phyloP scores from a whole-genome alignment of 37 sponge, comb jelly and placozoan genomes.

The Corticium candelabrum region DNA sequence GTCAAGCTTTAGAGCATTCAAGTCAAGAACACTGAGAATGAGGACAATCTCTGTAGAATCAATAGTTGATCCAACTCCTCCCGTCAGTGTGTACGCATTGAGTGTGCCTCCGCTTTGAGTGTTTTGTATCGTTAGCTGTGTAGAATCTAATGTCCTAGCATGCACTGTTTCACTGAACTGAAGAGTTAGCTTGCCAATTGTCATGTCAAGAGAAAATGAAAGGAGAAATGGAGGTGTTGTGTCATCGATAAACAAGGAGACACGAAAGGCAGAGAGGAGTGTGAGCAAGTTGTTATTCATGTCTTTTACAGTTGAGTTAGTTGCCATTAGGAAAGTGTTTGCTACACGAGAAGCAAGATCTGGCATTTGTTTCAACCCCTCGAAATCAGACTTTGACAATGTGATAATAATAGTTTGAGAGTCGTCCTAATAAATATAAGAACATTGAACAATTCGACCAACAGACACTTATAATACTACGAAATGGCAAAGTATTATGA shows the following conservation, averaged over 20 bases:
- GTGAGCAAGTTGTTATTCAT: constrained; percentile 70
- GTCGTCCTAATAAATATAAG: neutral
- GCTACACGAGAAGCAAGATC: constrained; percentile 33
- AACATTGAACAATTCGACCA: too few relatives aligned
- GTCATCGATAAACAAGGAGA: constrained; percentile 35
- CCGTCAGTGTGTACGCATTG: constrained; percentile 17
- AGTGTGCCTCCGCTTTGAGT: constrained; percentile 8
- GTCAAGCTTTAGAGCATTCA: constrained; percentile 51
- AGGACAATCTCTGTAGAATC: constrained; percentile 36
- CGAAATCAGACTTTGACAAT: constrained; percentile 46
- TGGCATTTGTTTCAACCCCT: constrained; percentile 45
- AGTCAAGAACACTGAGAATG: constrained; percentile 29
- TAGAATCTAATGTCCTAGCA: constrained; percentile 44
- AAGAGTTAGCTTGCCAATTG: constrained; percentile 34
- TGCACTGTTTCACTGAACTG: constrained; percentile 67
- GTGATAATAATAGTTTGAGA: constrained; percentile 16
- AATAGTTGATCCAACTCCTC: constrained; percentile 11
- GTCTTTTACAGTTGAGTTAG: constrained; percentile 43
- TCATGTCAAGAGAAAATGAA: constrained; percentile 35
- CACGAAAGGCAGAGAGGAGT: constrained; percentile 28
- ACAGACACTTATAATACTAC: too few relatives aligned
- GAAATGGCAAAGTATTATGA: too few relatives aligned
- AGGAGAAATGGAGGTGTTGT: constrained; percentile 32
- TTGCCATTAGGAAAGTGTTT: constrained; percentile 52
- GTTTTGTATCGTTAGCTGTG: constrained; percentile 50